These are phyloP conservation scores for Lydus trimaculatus DNA, from an alignment of 2,888 invertebrate species.

Conservation along the genomic window DNA sequence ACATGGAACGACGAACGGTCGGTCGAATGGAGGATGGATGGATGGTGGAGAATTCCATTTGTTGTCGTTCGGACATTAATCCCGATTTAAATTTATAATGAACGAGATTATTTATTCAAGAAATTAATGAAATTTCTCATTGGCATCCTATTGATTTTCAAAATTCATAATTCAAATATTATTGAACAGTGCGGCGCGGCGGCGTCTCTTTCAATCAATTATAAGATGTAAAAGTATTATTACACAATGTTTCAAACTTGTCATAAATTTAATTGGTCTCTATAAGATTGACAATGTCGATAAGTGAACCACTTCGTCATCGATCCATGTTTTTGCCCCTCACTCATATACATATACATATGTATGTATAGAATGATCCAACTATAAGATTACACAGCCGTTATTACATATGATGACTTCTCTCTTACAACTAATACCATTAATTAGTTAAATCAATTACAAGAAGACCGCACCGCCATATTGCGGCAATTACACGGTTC, in stretches of 20 bases:
- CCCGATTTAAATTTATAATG: slow-evolving; percentile 48
- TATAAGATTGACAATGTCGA: slow-evolving; percentile 51
- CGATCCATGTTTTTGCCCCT: slow-evolving; percentile 44
- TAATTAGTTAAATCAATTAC: slow-evolving; percentile 36
- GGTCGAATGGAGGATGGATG: slow-evolving; percentile 3
- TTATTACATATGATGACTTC: slow-evolving; percentile 22
- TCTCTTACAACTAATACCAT: slow-evolving; percentile 34
- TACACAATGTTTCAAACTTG: slow-evolving; percentile 56
- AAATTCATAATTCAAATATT: slow-evolving; percentile 39
- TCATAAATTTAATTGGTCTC: slow-evolving; percentile 55
- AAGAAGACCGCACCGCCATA: slow-evolving; percentile 20
- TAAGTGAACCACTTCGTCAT: slow-evolving; percentile 51
- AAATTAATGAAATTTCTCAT: slow-evolving; percentile 39
- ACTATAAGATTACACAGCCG: slow-evolving; percentile 21
- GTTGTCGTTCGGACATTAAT: slow-evolving; percentile 46
- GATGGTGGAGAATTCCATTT: slow-evolving; percentile 39
- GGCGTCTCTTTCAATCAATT: slow-evolving; percentile 50
- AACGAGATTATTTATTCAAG: slow-evolving; percentile 36
- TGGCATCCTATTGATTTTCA: slow-evolving; percentile 38
- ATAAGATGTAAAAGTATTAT: slow-evolving; percentile 54
- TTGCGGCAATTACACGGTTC: slow-evolving; percentile 23
- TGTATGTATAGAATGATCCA: slow-evolving; percentile 19
- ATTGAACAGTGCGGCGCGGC: slow-evolving; percentile 34
- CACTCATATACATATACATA: no score
- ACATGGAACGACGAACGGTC: slow-evolving; percentile 11